Evolutionary conservation across 2,888 invertebrate genomes (phyloP).

Genomic region (Lagria hirta): DNA sequence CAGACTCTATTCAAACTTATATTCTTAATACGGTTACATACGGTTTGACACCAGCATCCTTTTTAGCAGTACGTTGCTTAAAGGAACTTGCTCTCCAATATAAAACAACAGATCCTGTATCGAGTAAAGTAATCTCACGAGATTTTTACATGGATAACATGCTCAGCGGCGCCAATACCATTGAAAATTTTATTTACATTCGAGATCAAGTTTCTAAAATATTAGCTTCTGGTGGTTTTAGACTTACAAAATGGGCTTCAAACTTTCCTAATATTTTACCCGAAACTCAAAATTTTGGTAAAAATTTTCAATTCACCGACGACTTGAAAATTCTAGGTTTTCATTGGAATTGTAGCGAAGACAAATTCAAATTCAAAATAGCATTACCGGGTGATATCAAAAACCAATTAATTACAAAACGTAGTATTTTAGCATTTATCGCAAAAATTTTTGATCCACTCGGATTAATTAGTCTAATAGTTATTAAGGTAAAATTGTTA

Average conservation of each 20-base stretch:
- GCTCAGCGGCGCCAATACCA: conserved; percentile 11
- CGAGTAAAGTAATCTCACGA: conserved; percentile 6
- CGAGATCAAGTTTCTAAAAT: conserved; percentile 7
- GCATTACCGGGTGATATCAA: no score
- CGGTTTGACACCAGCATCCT: conserved; percentile 11
- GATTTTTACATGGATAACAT: conserved; percentile 21
- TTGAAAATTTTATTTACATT: conserved; percentile 6
- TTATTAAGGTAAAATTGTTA: conserved; percentile 11
- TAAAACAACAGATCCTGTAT: background rate
- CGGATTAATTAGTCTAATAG: conserved; percentile 4
- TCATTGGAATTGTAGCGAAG: conserved; percentile 2
- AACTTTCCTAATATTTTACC: conserved; percentile 3
- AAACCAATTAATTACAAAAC: no score
- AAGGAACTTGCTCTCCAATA: conserved; percentile 9
- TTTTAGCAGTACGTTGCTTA: conserved; percentile 12
- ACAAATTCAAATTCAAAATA: conserved; percentile 6
- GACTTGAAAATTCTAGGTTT: conserved; percentile 6
- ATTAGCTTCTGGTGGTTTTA: conserved; percentile 15
- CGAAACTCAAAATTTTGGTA: background rate
- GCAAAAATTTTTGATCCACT: conserved; percentile 9
- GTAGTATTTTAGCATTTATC: conserved; percentile 4
- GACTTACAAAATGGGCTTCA: conserved; percentile 18
- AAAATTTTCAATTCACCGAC: background rate
- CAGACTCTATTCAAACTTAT: conserved; percentile 6
- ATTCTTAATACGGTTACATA: conserved; percentile 19